Base-by-base conservation (phyloP, 2,888 invertebrate genomes). In the Cheilosia vulpina region DNA sequence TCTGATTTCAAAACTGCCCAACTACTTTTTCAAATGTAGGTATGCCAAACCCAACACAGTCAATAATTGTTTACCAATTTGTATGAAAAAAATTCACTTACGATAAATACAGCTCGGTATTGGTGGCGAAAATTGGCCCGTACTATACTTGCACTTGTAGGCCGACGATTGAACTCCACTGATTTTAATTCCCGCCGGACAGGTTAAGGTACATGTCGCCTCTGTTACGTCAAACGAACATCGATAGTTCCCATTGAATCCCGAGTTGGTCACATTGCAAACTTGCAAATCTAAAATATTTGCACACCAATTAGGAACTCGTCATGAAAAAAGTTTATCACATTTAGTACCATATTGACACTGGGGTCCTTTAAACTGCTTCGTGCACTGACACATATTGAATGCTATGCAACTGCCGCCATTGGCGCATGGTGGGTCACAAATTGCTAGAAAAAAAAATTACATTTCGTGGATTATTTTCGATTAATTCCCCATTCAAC, bases 351-450 rank as follows among this genome's bases (percentile, higher is more conserved):
- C 90, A 63, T 90, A 90, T 88, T 92, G 91, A 73, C 92, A 92
- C 50, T 89, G 89, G 5, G 89, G 87, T 4, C 92, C 92, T 5
- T 90, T 93, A 88, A 93, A 96, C 2, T 94, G 94, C 87, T 94
- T 93, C 0, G 96, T 94, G 90, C 98, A 98, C 87, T 96, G 95
- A 88, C 98, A 98, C 2, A 94, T 93, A 89, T 97, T 96, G 11
- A 95, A 94, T 0, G 96, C 93, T 0, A 97, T 92, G 90, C 98
- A 98, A n/a, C 94, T 93, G 0, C 98, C 98, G 0, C 96, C 97
- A 89, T 98, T 97, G 80, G 93, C 90, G 89, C 98, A 98, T 0
- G 95, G 93, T 0, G 96, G 97, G 66, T 93, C 91, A 87, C 96
- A 96, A 24, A 93, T 93, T 4, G 95, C 92, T 92, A 24, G 9